Evolutionary conservation across 2,888 invertebrate genomes (phyloP).

Genomic region (Noctua comes): DNA sequence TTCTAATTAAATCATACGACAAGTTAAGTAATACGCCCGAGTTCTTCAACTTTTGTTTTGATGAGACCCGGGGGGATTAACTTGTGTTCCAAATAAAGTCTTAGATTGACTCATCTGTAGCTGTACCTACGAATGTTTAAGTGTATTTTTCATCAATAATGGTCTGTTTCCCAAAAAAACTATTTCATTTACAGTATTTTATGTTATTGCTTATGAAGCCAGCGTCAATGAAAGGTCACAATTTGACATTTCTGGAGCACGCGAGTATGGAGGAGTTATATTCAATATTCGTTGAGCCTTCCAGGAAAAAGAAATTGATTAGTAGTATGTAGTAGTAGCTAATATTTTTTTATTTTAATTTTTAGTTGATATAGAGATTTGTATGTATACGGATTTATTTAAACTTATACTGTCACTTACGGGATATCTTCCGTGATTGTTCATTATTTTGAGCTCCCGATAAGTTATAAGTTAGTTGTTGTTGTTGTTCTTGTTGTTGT

Average conservation of each 20-base stretch:
- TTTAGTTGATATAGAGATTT: neutral
- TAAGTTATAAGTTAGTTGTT: too few species aligned
- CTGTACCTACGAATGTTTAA: neutral
- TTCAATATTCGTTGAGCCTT: conserved; percentile 29
- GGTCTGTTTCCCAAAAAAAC: neutral
- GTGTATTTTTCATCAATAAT: conserved; percentile 12
- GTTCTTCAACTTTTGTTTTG: neutral
- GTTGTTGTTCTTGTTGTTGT: too few species aligned
- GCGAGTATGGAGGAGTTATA: neutral
- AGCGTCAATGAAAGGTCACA: conserved; percentile 31
- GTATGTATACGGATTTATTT: neutral
- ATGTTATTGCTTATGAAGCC: conserved; percentile 4
- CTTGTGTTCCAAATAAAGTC: neutral
- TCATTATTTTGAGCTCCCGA: too few species aligned
- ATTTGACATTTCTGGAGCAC: conserved; percentile 45
- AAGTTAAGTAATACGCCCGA: neutral
- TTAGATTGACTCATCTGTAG: neutral
- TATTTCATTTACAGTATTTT: neutral
- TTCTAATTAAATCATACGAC: neutral
- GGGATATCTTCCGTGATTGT: too few species aligned
- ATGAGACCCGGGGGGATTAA: neutral
- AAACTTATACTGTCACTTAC: too few species aligned
- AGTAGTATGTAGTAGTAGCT: neutral
- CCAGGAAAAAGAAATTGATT: neutral
- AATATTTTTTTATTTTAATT: too few species aligned